Evolutionary conservation across 2,797 vertebrate species (phyloP), one percentile per base, ranked within the genome.

Genomic region (Sarcophilus harrisii): DNA sequence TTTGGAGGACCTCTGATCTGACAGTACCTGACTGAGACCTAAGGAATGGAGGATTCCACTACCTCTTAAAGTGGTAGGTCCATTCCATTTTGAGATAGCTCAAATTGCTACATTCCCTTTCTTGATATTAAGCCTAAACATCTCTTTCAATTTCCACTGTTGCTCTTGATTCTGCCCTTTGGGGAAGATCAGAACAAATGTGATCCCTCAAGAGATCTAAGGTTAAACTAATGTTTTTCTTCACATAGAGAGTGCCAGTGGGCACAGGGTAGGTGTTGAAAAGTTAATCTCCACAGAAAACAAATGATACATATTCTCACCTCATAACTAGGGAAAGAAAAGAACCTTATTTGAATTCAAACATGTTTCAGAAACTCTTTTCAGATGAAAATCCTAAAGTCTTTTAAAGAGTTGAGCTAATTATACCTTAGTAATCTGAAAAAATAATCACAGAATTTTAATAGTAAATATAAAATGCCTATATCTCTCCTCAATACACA

Each of bases 201-300:
- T 87, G 73, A 87, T 87, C 38, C 73, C 73, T 87, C 38, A 27
- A 49, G 38, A 87, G 73, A 87, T 27, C 73, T 87, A 87, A 49
- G 73, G 38, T 87, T 87, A 87, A 87, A 49, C 73, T 49, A 87
- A 87, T 87, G 73, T 87, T 87, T 87, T 87, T 12, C 73, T 87
- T 49, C 9, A 4, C 11, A 24, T 11, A 11, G 73, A 92, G 60
- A 24, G 49, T 30, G 93, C 30, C 90, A 62, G 91, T 92, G 60
- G 32, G 90, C 38, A 93, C 12, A 27, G 62, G 94, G 81, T 66
- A 93, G n/a, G 32, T 81, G 90, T 28, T 60, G 60, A 91, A 66
- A 92, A 95, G 58, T 58, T 93, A 45, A 94, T 54, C 96, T 96
- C 73, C 12, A 92, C 49, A 91, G 92, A 96, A 97, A 73, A n/a